These are phyloP conservation scores for Alosa alosa DNA, from an alignment of 2,113 vertebrate genomes.

Conservation along the genomic window DNA sequence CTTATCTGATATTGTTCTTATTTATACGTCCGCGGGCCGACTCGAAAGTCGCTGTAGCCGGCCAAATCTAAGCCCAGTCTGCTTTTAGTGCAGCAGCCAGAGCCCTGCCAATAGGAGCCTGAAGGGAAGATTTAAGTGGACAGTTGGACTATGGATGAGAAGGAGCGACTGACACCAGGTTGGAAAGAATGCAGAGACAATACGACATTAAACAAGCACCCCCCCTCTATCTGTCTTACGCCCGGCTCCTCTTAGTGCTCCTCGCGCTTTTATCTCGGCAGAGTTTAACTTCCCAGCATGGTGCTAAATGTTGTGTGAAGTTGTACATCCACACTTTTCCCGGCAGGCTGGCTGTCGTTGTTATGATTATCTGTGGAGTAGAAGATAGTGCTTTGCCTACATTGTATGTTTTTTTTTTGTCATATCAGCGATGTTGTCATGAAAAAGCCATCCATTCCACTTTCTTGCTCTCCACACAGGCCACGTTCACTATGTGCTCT, in stretches of 20 bases:
- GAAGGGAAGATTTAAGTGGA: constrained; percentile 54
- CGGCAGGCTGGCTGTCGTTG: not conserved
- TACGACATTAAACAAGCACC: constrained; percentile 30
- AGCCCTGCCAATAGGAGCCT: constrained; percentile 30
- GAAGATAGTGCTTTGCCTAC: not conserved
- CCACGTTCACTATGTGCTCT: not conserved
- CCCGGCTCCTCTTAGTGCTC: not conserved
- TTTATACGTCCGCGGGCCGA: constrained; percentile 54
- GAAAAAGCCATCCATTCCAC: not conserved
- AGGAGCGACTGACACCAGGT: constrained; percentile 41
- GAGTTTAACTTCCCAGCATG: not conserved
- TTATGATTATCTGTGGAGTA: not conserved
- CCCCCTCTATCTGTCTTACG: not conserved
- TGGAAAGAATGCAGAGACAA: constrained; percentile 52
- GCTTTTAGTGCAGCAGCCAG: constrained; percentile 46
- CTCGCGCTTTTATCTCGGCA: not conserved
- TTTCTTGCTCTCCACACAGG: not conserved
- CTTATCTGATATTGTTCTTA: constrained; percentile 66
- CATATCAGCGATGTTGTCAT: not conserved
- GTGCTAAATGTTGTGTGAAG: not conserved
- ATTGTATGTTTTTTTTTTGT: not conserved
- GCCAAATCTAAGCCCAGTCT: constrained; percentile 45
- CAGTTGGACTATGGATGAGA: constrained; percentile 44
- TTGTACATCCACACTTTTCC: not conserved
- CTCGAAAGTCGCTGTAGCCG: constrained; percentile 38